Conservation (phyloP, 92 coral and sea anemone genomes). For the Porites divaricata region DNA sequence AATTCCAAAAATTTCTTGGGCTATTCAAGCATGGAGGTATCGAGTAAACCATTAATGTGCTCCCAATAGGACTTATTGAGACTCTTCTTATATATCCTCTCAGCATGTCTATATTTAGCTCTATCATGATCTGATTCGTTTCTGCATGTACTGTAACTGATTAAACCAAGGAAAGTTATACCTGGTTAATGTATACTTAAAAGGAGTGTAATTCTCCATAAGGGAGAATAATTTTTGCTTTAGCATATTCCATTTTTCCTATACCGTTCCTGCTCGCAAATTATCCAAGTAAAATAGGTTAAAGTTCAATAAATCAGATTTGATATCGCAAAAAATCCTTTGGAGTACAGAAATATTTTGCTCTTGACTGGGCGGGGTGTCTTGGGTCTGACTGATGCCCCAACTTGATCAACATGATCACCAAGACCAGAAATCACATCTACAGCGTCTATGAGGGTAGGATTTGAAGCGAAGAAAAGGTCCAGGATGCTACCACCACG, state of each 20-base stretch:
- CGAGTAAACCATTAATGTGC: constrained; percentile 9
- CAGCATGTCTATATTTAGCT: background rate
- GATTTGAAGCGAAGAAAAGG: constrained; percentile 38
- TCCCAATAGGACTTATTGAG: constrained; percentile 1
- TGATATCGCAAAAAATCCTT: constrained; percentile 43
- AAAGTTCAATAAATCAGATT: constrained; percentile 35
- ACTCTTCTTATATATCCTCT: background rate
- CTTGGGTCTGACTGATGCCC: constrained; percentile 42
- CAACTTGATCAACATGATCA: constrained; percentile 29
- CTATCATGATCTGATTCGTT: constrained; percentile 33
- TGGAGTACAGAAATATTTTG: constrained; percentile 33
- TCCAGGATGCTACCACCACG: constrained; percentile 39
- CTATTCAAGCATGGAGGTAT: constrained; percentile 12
- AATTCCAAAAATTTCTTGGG: constrained; percentile 32
- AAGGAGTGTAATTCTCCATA: constrained; percentile 43
- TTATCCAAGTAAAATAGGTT: constrained; percentile 7
- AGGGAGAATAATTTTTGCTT: constrained; percentile 32
- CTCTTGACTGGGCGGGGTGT: constrained; percentile 34
- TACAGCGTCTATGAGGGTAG: constrained; percentile 36
- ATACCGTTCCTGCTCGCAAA: constrained; percentile 32
- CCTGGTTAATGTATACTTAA: constrained; percentile 25
- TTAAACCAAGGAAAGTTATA: constrained; percentile 45
- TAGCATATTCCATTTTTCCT: constrained; percentile 48
- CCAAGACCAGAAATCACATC: constrained; percentile 44
- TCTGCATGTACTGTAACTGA: too few relatives aligned